A percentile compares a stretch with the other conserved stretches of the same genome.
Conservation (phyloP, 2,797 vertebrate species). For the Clarias laeviceps region DNA sequence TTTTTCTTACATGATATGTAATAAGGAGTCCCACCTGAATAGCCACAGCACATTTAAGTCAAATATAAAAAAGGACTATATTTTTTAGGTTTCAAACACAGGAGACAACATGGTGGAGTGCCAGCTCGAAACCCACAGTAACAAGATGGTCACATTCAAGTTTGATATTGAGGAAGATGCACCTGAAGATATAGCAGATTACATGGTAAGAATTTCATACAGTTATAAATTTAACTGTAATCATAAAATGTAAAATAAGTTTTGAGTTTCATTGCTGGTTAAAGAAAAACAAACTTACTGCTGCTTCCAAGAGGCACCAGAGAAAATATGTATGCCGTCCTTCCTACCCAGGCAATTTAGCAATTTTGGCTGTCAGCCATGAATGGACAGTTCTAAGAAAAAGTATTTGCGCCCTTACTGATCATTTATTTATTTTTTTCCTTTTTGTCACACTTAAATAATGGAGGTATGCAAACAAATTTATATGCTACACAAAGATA, state of each 20-base stretch:
- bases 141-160: conserved; percentile 97
- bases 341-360: neutral
- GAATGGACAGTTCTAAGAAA: neutral
- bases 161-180: conserved; percentile 93
- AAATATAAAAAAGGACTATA: neutral
- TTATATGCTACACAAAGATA: too few species aligned
- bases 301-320: neutral
- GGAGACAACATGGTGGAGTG: conserved; percentile 96
- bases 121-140: conserved; percentile 92
- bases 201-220: conserved; percentile 79
- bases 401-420: neutral
- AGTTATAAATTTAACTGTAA: neutral
- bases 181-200: conserved; percentile 91
- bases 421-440: too few species aligned
- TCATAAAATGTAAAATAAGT: neutral
- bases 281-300: neutral
- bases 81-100: conserved; percentile 81
- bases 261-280: neutral
- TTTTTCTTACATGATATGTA: neutral
- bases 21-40: neutral
- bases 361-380: neutral
- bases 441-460: too few species aligned
- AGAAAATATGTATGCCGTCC: neutral
- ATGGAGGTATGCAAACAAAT: too few species aligned
- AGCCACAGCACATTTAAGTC: neutral